These are phyloP conservation scores for Erpetoichthys calabaricus DNA, from an alignment of 2,797 vertebrate genomes.

Conservation along the genomic window DNA sequence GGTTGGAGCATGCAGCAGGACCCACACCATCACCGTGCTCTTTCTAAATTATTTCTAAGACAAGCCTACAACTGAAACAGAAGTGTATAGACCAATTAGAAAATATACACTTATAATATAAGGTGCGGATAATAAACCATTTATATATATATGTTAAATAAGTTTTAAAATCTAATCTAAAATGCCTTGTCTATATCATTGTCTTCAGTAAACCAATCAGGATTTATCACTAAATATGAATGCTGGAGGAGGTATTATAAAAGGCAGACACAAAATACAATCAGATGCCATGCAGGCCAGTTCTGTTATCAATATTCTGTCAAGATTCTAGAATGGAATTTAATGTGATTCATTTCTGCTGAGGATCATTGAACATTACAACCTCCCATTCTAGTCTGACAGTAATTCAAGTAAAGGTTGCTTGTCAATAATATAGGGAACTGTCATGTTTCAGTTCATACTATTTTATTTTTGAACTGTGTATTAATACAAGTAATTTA, in stretches of 20 bases:
- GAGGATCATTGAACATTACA: constrained; percentile 11
- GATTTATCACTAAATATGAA: not conserved
- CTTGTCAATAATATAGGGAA: constrained; percentile 18
- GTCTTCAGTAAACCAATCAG: too few species aligned
- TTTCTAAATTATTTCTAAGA: too few species aligned
- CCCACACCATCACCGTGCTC: too few species aligned
- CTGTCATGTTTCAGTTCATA: constrained; percentile 19
- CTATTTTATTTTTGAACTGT: constrained; percentile 7
- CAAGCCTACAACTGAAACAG: too few species aligned
- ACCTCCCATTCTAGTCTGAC: constrained; percentile 16
- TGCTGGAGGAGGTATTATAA: not conserved
- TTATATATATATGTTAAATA: too few species aligned
- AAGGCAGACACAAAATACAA: not conserved
- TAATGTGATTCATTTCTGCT: constrained; percentile 12
- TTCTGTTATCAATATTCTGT: constrained; percentile 18
- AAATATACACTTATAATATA: too few species aligned
- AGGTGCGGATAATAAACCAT: too few species aligned
- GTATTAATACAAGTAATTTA: constrained; percentile 10
- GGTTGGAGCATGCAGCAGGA: too few species aligned
- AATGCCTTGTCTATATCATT: too few species aligned
- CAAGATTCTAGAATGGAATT: constrained; percentile 26
- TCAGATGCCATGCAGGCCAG: constrained; percentile 2
- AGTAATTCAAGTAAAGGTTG: constrained; percentile 17
- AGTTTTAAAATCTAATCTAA: too few species aligned
- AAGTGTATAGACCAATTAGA: too few species aligned